Base-by-base conservation (phyloP, 2,888 invertebrate genomes). In the Arctia plantaginis region DNA sequence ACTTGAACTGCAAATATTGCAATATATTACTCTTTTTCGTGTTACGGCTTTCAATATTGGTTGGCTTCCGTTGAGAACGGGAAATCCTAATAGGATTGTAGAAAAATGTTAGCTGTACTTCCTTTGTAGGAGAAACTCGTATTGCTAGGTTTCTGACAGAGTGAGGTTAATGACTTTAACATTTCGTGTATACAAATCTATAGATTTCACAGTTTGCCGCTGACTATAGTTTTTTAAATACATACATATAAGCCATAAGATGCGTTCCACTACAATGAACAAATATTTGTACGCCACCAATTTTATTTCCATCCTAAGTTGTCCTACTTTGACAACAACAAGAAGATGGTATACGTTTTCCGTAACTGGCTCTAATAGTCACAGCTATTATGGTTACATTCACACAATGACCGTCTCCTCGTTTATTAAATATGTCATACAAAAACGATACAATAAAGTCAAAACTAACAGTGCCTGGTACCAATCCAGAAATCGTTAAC, bases 21-120 rank as follows among this genome's bases (percentile, higher is more conserved):
- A 65, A 23, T 33, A 66, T 39, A 66, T 66, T 39, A 39, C 65
- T 59, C 59, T 59, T 18, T 69, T 39, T 44, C 41, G 20, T 70
- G 41, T 62, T 44, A 62, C 30, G 20, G 55, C 62, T 70, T 62
- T 62, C 62, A 62, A 62, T 41, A 18, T 15, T 27, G 65, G 20
- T 47, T 23, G 15, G 77, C 64, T 82, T 84, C 84, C 83, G 51
- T 23, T 66, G 35, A 8, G 3, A 72, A 78, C 81, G 68, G 83
- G 83, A 85, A 85, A 80, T 80, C 71, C 75, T 79, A 83, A 76
- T 72, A 47, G 30, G 71, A 59, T 51, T 59, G 41, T 69, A 39
- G 76, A 80, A 74, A 80, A 75, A 85, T 80, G 75, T 41, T 75
- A 18, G 59, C 67, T 81, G 76, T 68, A 83, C 84, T 83, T 82